A percentile compares a stretch with the other conserved stretches of the same genome.
phyloP scores from a whole-genome alignment of 2,888 invertebrate species.

The Mactromeris polynyma region DNA sequence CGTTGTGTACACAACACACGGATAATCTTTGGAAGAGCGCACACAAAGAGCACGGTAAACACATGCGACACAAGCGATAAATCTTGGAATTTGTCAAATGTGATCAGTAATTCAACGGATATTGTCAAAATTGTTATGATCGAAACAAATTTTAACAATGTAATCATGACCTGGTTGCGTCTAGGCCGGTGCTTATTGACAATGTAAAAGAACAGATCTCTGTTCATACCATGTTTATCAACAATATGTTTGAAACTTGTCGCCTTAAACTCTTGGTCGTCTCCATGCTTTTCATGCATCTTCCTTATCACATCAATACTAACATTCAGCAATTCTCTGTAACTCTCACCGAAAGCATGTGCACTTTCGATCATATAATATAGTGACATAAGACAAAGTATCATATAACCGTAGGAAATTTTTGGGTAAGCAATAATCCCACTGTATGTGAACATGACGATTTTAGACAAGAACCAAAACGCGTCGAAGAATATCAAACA shows the following conservation, averaged over 20 bases:
- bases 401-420: slow-evolving; percentile 57
- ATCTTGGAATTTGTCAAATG: slow-evolving; percentile 58
- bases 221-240: slow-evolving; percentile 39
- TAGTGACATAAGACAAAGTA: slow-evolving; percentile 53
- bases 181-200: slow-evolving; percentile 46
- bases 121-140: slow-evolving; percentile 43
- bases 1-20: slow-evolving; percentile 18
- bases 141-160: slow-evolving; percentile 43
- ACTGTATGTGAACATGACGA: slow-evolving; percentile 57
- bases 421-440: slow-evolving; percentile 59
- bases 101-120: slow-evolving; percentile 49
- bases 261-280: background rate
- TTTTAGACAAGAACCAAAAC: slow-evolving; percentile 60
- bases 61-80: slow-evolving; percentile 59
- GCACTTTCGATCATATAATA: slow-evolving; percentile 57
- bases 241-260: background rate
- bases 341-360: slow-evolving; percentile 36
- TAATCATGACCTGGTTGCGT: slow-evolving; percentile 48
- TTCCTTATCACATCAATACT: slow-evolving; percentile 47
- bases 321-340: slow-evolving; percentile 41
- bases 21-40: slow-evolving; percentile 56
- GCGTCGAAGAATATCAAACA: slow-evolving; percentile 58
- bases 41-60: slow-evolving; percentile 59
- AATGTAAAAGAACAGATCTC: slow-evolving; percentile 34
- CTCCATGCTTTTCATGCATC: background rate